A percentile compares a stretch with the other conserved stretches of the same genome.
Conservation (phyloP, 2,797 vertebrate genomes). For the Neosalanx taihuensis region DNA sequence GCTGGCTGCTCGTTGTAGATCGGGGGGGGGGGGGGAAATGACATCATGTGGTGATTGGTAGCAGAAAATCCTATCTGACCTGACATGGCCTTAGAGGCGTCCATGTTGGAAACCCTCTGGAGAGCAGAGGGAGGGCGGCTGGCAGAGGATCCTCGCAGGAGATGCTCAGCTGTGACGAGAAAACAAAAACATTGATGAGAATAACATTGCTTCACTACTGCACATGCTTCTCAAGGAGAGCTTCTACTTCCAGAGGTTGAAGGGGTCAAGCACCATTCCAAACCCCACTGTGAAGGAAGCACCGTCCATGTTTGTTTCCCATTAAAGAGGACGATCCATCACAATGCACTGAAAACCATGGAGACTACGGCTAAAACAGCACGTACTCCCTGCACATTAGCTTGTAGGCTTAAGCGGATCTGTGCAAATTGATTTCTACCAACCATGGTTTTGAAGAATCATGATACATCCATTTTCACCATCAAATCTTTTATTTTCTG, state of each 20-base stretch:
- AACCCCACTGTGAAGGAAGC: constrained; percentile 43
- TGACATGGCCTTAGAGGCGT: constrained; percentile 84
- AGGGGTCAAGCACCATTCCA: constrained; percentile 47
- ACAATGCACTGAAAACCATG: constrained; percentile 38
- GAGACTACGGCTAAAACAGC: constrained; percentile 42
- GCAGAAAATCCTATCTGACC: constrained; percentile 64
- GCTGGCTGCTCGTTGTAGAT: neutral
- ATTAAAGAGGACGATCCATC: constrained; percentile 58
- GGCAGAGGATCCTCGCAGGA: constrained; percentile 81
- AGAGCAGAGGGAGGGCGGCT: constrained; percentile 78
- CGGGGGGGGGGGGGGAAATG: neutral
- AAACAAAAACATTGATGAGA: neutral
- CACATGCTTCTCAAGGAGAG: neutral
- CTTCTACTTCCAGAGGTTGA: constrained; percentile 24
- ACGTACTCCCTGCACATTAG: constrained; percentile 65
- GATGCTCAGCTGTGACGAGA: constrained; percentile 74
- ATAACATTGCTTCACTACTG: neutral
- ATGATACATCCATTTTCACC: too few relatives aligned
- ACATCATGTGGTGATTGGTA: neutral
- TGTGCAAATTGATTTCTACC: too few relatives aligned
- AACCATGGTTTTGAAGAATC: too few relatives aligned
- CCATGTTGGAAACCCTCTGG: constrained; percentile 87
- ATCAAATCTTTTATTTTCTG: too few relatives aligned
- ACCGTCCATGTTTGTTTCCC: constrained; percentile 21
- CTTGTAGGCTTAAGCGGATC: constrained; percentile 3